These are phyloP conservation scores for Plagodis pulveraria DNA, from an alignment of 2,888 invertebrate genomes.

Conservation along the genomic window DNA sequence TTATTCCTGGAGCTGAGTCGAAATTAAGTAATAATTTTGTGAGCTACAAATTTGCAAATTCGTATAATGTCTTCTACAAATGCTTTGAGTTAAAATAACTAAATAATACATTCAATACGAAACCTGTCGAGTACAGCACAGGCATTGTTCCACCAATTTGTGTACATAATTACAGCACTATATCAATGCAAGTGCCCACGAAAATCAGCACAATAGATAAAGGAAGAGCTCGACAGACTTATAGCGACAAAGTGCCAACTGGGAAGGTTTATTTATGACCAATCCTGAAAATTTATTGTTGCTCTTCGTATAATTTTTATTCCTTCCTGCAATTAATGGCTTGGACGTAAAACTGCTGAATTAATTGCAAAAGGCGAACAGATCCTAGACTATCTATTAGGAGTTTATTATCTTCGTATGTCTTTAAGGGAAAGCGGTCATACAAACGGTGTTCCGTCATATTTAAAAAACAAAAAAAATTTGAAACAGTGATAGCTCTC, in stretches of 20 bases:
- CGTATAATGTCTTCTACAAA: too few relatives aligned
- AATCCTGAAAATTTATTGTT: constrained; percentile 14
- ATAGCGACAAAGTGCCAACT: constrained; percentile 20
- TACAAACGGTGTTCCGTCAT: too few relatives aligned
- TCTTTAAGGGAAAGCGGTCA: too few relatives aligned
- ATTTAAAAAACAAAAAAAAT: too few relatives aligned
- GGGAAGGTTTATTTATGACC: constrained; percentile 16
- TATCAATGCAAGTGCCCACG: constrained; percentile 7
- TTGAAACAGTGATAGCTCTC: too few relatives aligned
- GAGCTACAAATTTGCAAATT: too few relatives aligned
- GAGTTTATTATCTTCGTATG: not conserved
- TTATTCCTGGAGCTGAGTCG: too few relatives aligned
- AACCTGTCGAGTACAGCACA: too few relatives aligned
- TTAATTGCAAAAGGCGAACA: constrained; percentile 18
- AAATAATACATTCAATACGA: too few relatives aligned
- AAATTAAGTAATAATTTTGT: too few relatives aligned
- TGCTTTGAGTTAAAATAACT: too few relatives aligned
- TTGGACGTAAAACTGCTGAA: constrained; percentile 8
- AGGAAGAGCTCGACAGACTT: constrained; percentile 20
- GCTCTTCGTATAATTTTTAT: constrained; percentile 22
- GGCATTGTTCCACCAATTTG: not conserved
- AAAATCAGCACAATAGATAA: constrained; percentile 11
- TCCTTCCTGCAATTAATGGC: constrained; percentile 18
- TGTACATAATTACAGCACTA: constrained; percentile 13
- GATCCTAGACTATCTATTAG: constrained; percentile 1